These are phyloP conservation scores for Nylanderia fulva DNA, from an alignment of 1,140 invertebrate species.

Conservation along the genomic window DNA sequence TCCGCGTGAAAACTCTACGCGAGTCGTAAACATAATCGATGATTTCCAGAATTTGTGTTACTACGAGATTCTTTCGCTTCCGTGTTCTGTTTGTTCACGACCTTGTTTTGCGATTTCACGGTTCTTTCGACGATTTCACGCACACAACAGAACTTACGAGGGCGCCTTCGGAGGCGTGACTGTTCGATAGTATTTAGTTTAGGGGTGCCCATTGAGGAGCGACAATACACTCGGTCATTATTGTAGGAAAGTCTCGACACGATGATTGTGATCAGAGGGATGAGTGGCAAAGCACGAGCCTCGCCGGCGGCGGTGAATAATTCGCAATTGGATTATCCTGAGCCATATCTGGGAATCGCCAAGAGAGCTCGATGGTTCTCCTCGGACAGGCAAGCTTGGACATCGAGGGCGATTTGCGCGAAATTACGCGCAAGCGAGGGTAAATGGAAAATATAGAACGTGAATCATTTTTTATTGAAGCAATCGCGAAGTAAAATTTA, in stretches of 20 bases:
- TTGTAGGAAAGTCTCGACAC: slow-evolving; percentile 71
- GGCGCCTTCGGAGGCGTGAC: slow-evolving; percentile 55
- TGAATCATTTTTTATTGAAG: not conserved
- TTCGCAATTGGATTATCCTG: slow-evolving; percentile 80
- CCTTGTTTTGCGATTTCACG: slow-evolving; percentile 48
- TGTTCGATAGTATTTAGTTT: slow-evolving; percentile 75
- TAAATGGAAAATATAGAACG: slow-evolving; percentile 17
- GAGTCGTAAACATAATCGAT: not conserved
- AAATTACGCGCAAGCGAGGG: not conserved
- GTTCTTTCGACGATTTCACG: slow-evolving; percentile 54
- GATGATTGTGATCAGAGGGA: slow-evolving; percentile 71
- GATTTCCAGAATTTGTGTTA: not conserved
- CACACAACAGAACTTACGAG: slow-evolving; percentile 12
- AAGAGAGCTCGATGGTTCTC: not conserved
- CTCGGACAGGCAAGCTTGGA: slow-evolving; percentile 23
- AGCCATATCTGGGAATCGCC: slow-evolving; percentile 74
- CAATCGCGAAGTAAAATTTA: not conserved
- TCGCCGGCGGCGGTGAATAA: slow-evolving; percentile 76
- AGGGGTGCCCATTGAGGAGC: slow-evolving; percentile 69
- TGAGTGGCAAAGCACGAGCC: slow-evolving; percentile 62
- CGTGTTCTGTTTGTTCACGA: not conserved
- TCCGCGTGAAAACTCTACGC: not conserved
- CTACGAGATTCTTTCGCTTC: slow-evolving; percentile 4
- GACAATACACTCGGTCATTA: slow-evolving; percentile 78
- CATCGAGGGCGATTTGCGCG: not conserved